phyloP scores from a whole-genome alignment of 37 sponge, comb jelly and placozoan species.

The Aphrocallistes beatrix region DNA sequence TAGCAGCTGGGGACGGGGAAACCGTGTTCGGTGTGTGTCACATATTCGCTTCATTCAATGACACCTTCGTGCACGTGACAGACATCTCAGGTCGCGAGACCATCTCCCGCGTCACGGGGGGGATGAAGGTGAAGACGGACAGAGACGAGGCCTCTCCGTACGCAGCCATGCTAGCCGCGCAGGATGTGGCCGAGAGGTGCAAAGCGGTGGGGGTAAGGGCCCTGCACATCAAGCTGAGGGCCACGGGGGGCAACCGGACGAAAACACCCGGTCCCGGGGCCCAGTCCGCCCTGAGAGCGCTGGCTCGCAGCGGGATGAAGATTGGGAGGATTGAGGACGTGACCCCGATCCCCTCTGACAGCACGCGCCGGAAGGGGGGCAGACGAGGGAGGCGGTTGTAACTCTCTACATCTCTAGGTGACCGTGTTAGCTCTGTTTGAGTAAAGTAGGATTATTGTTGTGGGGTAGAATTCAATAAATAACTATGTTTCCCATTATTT shows the following conservation, averaged over 20 bases:
- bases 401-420: constrained; percentile 19
- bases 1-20: constrained; percentile 83
- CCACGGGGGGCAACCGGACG: constrained; percentile 90
- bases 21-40: constrained; percentile 96
- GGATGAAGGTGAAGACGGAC: constrained; percentile 99
- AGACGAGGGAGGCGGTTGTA: constrained; percentile 86
- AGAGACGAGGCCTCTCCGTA: constrained; percentile 98
- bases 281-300: constrained; percentile 90
- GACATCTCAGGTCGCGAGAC: constrained; percentile 98
- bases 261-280: constrained; percentile 99
- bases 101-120: constrained; percentile 93
- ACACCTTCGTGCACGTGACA: constrained; percentile 98
- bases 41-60: constrained; percentile 99
- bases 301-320: constrained; percentile 97
- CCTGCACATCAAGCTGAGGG: constrained; percentile 93
- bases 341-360: constrained; percentile 95
- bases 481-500: too few relatives aligned
- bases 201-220: constrained; percentile 93
- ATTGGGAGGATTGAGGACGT: constrained; percentile 99
- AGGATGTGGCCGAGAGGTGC: constrained; percentile 93
- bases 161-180: constrained; percentile 99
- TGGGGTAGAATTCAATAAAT: not conserved
- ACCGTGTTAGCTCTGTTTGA: not conserved
- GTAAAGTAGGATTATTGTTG: not conserved
- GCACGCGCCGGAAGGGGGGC: constrained; percentile 96